Evolutionary conservation across 2,888 invertebrate genomes (phyloP), one percentile per base, ranked within the genome.

Genomic region (Antheraea yamamai): DNA sequence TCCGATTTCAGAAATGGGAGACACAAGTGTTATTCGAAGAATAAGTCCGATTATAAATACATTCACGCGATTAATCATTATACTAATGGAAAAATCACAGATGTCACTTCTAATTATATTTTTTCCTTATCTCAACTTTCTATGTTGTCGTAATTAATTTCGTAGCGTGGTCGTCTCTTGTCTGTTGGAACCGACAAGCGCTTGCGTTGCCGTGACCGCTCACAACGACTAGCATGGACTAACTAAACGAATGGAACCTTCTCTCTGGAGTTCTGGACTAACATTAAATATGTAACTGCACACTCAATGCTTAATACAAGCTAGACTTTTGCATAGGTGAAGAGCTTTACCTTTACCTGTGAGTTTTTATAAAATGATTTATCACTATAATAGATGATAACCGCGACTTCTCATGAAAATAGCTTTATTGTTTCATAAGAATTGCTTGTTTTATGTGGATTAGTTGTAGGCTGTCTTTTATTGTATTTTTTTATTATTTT

Each of bases 1-100:
- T 78, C 91, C 92, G 82, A 91, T 89, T 88, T 93, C 92, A 84
- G 90, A 86, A 76, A 91, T 87, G 76, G 92, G 91, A 73, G 90
- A 90, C 85, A 92, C 93, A 78, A 87, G 88, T 77, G 89, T 82
- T 79, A 91, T 87, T 86, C 87, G 86, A 79, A 91, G 91, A 86
- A 93, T 84, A 74, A 93, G 83, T 85, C 91, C 90, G 85, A 92
- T 84, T 75, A 92, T 77, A 80, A 92, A 86, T 76, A 93, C 86
- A 87, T 84, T 83, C 73, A 79, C 82, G 77, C 81, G 83, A 77
- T 83, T 86, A 85, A 86, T 78, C 91, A 93, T 92, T 68, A 76
- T 84, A 78, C 78, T 73, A 76, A 73, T 58, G 4, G 30, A 70
- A 58, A 47, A 26, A 61, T n/a, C 12, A 35, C 70, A 70, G 18